These are phyloP conservation scores for Sebastes kiyomatsui DNA, from an alignment of 2,797 vertebrate genomes.

Conservation along the genomic window DNA sequence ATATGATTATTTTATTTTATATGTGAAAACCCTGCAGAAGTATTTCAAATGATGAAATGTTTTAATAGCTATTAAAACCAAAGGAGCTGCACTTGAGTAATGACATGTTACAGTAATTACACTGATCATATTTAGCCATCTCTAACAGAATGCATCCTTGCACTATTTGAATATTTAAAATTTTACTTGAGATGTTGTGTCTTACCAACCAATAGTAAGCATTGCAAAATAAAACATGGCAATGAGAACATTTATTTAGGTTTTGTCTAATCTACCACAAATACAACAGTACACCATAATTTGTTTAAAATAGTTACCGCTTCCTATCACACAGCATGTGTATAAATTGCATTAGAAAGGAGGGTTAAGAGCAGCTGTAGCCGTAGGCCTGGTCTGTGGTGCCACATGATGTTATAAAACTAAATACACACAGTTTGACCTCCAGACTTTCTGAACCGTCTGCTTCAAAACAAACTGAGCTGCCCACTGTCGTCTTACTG, in stretches of 20 bases:
- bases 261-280: background rate
- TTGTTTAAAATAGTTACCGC: background rate
- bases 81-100: background rate
- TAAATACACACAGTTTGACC: constrained; percentile 26
- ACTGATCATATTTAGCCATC: background rate
- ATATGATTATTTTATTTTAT: background rate
- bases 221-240: background rate
- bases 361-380: background rate
- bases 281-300: background rate
- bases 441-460: constrained; percentile 10
- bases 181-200: background rate
- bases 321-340: background rate
- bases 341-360: background rate
- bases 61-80: background rate
- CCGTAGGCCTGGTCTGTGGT: background rate
- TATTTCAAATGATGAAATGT: background rate
- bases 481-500: background rate
- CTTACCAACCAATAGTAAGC: background rate
- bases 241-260: background rate
- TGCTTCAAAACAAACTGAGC: constrained; percentile 1
- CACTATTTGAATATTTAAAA: background rate
- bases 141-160: background rate
- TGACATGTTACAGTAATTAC: background rate
- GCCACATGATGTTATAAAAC: constrained; percentile 5
- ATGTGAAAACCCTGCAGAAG: background rate